A percentile compares a stretch with the other conserved stretches of the same genome.
phyloP scores from a whole-genome alignment of 2,888 invertebrate genomes.

The Eilema sororculum region DNA sequence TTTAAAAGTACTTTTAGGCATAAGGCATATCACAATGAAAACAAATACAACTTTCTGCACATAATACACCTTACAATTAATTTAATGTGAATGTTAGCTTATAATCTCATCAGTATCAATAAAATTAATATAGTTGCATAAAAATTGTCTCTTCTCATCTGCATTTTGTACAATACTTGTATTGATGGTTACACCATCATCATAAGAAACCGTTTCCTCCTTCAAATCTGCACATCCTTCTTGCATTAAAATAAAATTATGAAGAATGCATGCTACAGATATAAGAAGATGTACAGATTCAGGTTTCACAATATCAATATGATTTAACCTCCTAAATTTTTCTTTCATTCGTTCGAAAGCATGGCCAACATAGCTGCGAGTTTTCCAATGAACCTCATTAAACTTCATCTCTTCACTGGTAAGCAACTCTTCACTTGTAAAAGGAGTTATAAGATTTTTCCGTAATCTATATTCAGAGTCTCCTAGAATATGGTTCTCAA shows the following conservation, averaged over 20 bases:
- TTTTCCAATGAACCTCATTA: constrained; percentile 79
- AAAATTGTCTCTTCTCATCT: constrained; percentile 77
- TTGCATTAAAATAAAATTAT: constrained; percentile 78
- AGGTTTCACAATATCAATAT: constrained; percentile 69
- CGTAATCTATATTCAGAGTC: constrained; percentile 75
- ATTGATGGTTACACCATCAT: constrained; percentile 76
- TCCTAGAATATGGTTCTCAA: constrained; percentile 80
- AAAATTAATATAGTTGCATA: constrained; percentile 81
- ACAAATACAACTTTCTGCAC: not conserved
- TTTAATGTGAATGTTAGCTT: not conserved
- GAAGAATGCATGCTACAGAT: constrained; percentile 75
- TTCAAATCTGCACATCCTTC: constrained; percentile 75
- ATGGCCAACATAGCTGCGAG: constrained; percentile 72
- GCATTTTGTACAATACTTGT: constrained; percentile 73
- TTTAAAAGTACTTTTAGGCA: too few relatives aligned
- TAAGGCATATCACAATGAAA: not conserved
- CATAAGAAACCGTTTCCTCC: constrained; percentile 71
- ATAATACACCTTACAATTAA: not conserved
- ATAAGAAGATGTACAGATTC: constrained; percentile 70
- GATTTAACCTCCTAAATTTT: constrained; percentile 74
- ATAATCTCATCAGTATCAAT: constrained; percentile 59
- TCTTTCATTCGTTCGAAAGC: constrained; percentile 78
- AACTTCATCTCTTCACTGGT: constrained; percentile 82
- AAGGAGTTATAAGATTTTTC: constrained; percentile 78
- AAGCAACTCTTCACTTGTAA: constrained; percentile 74